Base-by-base conservation (phyloP, 2,888 invertebrate genomes). In the Callyntrura guangdongensis region DNA sequence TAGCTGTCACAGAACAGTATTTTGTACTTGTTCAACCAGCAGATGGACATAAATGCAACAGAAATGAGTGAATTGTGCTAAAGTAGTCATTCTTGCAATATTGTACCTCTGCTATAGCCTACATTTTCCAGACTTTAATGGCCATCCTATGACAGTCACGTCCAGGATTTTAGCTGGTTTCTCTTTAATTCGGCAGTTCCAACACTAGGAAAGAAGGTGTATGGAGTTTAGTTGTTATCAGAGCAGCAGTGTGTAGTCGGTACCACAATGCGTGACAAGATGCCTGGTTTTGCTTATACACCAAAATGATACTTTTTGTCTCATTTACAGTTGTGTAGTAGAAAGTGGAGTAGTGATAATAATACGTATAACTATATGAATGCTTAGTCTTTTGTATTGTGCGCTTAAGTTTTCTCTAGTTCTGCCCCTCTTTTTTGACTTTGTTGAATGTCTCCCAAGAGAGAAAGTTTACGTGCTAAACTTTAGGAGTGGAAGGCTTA, bases 381-480 rank as follows among this genome's bases (percentile, higher is more conserved):
- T 74, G 74, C n/a, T n/a, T n/a, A n/a, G n/a, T 74, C 74, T 4
- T 20, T n/a, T n/a, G n/a, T n/a, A n/a, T 49, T n/a, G 22, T 74
- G 11, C 59, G 59, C 12, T 81, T 22, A 27, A 27, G 27, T 61
- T n/a, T n/a, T 82, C 22, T 61, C 59, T n/a, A 4, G n/a, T 20
- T 56, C 45, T 87, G 69, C 85, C 85, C 85, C 79, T 90, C 56
- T 36, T 89, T n/a, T 84, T 83, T 84, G 89, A 90, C 85, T 90
- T 90, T 90, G 89, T 79, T 85, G 69, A 90, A 90, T 90, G 85
- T 69, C 85, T 90, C 89, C 85, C 89, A 49, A 45, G 89, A 81
- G 89, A 90, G 79, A 90, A 90, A 90, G 89, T 85, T 90, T 90
- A 90, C 85, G 89, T 90, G 85, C 89, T 85, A 90, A 74, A 88